Conservation (phyloP, 2,888 invertebrate species). For the Bursaphelenchus okinawaensis region DNA sequence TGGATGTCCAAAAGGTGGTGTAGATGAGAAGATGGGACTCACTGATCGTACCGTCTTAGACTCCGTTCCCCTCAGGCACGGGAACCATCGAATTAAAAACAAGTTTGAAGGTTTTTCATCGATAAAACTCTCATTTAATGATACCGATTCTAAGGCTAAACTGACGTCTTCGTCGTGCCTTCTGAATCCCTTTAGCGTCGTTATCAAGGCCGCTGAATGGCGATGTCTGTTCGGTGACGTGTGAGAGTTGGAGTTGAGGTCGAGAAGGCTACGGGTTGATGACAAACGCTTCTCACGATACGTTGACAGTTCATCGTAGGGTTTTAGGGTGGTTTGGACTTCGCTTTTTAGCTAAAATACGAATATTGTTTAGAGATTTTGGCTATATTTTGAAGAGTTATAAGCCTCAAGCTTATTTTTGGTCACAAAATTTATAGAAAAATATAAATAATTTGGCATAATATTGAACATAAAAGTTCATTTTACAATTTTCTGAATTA, state of each 20-base stretch:
- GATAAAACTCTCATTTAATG: neutral
- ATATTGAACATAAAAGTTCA: too few species aligned
- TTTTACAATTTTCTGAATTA: too few species aligned
- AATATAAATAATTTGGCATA: too few species aligned
- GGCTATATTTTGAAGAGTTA: too few species aligned
- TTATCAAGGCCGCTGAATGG: neutral
- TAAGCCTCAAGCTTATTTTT: too few species aligned
- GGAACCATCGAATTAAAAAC: neutral
- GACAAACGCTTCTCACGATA: neutral
- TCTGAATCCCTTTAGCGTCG: neutral
- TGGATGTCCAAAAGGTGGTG: neutral
- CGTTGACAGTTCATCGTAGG: neutral
- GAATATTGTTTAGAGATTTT: neutral
- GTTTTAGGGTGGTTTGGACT: neutral
- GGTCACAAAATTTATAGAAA: too few species aligned
- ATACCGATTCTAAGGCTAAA: neutral
- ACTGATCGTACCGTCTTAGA: neutral
- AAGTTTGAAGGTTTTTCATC: neutral
- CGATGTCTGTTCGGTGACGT: neutral
- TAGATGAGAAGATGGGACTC: neutral
- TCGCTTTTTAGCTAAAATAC: neutral
- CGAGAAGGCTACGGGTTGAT: neutral
- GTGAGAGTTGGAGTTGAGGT: neutral
- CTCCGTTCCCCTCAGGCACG: neutral
- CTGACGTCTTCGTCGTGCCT: neutral